Percentiles rank a stretch among this genome's conserved stretches.
These are phyloP conservation scores for Prionailurus bengalensis DNA, from an alignment of 2,113 vertebrate genomes.

Conservation along the genomic window DNA sequence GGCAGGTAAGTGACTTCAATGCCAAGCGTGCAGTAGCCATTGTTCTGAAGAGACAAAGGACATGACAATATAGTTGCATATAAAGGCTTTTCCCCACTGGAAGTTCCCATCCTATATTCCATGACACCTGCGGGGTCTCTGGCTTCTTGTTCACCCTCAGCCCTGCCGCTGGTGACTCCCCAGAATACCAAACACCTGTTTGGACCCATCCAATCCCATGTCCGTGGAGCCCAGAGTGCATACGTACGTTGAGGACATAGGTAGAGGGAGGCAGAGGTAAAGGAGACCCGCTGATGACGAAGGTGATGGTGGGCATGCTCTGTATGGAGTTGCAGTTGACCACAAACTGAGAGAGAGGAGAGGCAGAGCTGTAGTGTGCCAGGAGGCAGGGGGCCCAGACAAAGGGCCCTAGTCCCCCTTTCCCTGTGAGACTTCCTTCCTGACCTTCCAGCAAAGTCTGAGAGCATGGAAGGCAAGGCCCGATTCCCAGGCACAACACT, in stretches of 20 bases:
- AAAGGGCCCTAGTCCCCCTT: not conserved
- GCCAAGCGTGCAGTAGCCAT: conserved; percentile 79
- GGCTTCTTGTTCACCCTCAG: not conserved
- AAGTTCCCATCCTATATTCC: too few species aligned
- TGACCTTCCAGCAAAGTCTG: not conserved
- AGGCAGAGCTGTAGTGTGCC: not conserved
- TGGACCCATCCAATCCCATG: not conserved
- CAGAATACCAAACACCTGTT: not conserved
- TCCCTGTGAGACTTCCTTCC: not conserved
- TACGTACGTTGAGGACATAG: conserved; percentile 79
- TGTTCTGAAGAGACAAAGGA: conserved; percentile 60
- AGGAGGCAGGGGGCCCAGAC: not conserved
- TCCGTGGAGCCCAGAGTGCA: too few species aligned
- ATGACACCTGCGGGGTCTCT: not conserved
- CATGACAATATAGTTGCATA: not conserved
- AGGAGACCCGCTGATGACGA: conserved; percentile 72
- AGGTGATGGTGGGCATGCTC: conserved; percentile 81
- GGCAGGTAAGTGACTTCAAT: conserved; percentile 85
- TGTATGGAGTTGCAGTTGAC: conserved; percentile 74
- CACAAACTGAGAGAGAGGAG: conserved; percentile 68
- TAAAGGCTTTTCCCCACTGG: not conserved
- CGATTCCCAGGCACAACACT: not conserved
- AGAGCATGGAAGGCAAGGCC: not conserved
- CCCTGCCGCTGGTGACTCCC: not conserved
- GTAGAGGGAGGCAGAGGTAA: conserved; percentile 77